These are phyloP conservation scores for Mythimna albipuncta DNA, from an alignment of 2,888 invertebrate species.

Conservation along the genomic window DNA sequence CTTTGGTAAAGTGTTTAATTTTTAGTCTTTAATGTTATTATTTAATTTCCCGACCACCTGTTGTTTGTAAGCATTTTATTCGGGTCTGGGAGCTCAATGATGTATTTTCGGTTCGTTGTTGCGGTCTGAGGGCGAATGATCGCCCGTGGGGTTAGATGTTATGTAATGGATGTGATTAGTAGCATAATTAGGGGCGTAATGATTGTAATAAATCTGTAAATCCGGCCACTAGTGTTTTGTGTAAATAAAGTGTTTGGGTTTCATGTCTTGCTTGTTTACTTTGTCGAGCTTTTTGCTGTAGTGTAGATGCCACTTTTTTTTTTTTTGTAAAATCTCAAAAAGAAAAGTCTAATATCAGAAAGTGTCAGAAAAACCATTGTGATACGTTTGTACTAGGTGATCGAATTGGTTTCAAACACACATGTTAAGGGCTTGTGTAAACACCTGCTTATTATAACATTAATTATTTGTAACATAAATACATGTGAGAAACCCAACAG, in stretches of 20 bases:
- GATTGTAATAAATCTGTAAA: conserved; percentile 37
- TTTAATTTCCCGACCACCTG: conserved; percentile 57
- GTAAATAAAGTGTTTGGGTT: conserved; percentile 13
- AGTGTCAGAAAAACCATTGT: neutral
- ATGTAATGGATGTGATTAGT: conserved; percentile 49
- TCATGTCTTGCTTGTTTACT: neutral
- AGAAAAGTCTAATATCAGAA: neutral
- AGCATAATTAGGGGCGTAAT: conserved; percentile 41
- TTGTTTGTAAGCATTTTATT: conserved; percentile 48
- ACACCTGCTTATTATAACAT: neutral
- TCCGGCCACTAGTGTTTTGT: conserved; percentile 12
- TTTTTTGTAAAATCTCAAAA: too few species aligned
- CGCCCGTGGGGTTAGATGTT: conserved; percentile 25
- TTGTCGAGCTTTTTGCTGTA: neutral
- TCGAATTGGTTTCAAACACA: neutral
- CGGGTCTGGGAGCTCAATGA: neutral
- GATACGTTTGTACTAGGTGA: neutral
- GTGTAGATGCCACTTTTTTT: neutral
- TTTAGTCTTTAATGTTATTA: conserved; percentile 66
- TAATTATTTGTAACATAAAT: neutral
- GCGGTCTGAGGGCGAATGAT: conserved; percentile 26
- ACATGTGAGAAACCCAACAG: conserved; percentile 25
- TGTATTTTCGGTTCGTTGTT: conserved; percentile 9
- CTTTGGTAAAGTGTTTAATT: conserved; percentile 72
- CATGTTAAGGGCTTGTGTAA: neutral